Conservation (phyloP, 2,797 vertebrate genomes). For the Poeciliopsis paucimaculata region DNA sequence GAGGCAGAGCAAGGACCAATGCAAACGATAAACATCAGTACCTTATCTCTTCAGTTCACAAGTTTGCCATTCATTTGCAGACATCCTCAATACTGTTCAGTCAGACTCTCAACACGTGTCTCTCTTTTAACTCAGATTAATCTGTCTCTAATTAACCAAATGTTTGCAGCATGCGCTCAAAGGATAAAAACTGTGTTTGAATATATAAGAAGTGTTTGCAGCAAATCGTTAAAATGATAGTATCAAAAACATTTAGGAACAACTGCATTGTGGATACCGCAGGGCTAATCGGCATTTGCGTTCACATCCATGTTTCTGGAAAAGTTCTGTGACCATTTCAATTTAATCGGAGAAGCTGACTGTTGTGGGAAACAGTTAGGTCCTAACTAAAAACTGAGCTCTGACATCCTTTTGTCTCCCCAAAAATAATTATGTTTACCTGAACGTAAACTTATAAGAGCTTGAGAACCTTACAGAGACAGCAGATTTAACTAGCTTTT, state of each 20-base stretch:
- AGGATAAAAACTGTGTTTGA: slow-evolving; percentile 29
- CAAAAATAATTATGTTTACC: not conserved
- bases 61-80: slow-evolving; percentile 59
- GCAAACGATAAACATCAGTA: slow-evolving; percentile 61
- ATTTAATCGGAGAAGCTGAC: not conserved
- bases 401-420: not conserved
- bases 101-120: slow-evolving; percentile 54
- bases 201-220: slow-evolving; percentile 6
- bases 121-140: slow-evolving; percentile 60
- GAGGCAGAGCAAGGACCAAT: slow-evolving; percentile 39
- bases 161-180: slow-evolving; percentile 25
- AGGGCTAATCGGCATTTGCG: not conserved
- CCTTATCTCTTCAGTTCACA: slow-evolving; percentile 70
- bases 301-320: not conserved
- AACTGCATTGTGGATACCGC: slow-evolving; percentile 14
- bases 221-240: slow-evolving; percentile 22
- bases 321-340: not conserved
- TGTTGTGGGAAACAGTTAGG: too few relatives aligned
- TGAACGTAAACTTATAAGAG: not conserved
- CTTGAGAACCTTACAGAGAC: not conserved
- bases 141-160: slow-evolving; percentile 55
- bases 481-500: not conserved
- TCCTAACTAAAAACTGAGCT: not conserved
- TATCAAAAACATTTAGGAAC: slow-evolving; percentile 10
- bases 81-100: slow-evolving; percentile 46